Base-by-base conservation (phyloP, 2,797 vertebrate species). In the Xyrichtys novacula region DNA sequence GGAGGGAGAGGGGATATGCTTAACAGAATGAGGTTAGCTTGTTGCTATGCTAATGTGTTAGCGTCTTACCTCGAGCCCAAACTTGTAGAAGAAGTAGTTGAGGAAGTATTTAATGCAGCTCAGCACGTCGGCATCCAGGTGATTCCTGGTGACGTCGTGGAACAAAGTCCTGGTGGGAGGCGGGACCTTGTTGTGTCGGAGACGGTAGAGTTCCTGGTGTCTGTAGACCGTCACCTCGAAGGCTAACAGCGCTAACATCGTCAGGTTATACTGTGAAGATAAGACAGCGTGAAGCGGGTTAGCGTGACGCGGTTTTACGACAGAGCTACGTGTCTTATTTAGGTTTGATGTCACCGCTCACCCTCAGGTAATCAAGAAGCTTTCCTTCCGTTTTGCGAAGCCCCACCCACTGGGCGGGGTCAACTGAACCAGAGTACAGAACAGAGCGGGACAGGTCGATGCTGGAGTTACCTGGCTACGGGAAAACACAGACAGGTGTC, bases 31-130 rank as follows among this genome's bases (percentile, higher is more conserved):
- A 23, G 0, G 6, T 54, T 49, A 17, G 6, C 16, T n/a, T 43
- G 4, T 16, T 31, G 36, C 15, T 63, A 17, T 11, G 40, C 12
- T 16, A 6, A 43, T 6, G 0, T 36, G 14, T 3, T 10, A 1
- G 8, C 2, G 1, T 29, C 61, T 86, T 83, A 96, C 96, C 96
- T 98, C 97, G 60, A 98, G 91, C 25, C 97, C 97, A 86, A 98
- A 98, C 80, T 98, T 98, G 91, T 98, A 98, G 93, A 98, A 98
- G 90, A 96, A 98, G 83, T 97, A 98, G 88, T 98, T 98, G 78
- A 97, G 87, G 80, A 98, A 98, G 83, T 98, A 98, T 81, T 97
- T 98, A 71, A 94, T 79, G 82, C 96, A 97, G 79, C 92, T 96
- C n/a, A 96, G 42, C 48, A 98, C 80, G 17, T 95, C 94, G 31